These are phyloP conservation scores for Aporophyla nigra DNA, from an alignment of 2,888 invertebrate genomes.

Conservation along the genomic window DNA sequence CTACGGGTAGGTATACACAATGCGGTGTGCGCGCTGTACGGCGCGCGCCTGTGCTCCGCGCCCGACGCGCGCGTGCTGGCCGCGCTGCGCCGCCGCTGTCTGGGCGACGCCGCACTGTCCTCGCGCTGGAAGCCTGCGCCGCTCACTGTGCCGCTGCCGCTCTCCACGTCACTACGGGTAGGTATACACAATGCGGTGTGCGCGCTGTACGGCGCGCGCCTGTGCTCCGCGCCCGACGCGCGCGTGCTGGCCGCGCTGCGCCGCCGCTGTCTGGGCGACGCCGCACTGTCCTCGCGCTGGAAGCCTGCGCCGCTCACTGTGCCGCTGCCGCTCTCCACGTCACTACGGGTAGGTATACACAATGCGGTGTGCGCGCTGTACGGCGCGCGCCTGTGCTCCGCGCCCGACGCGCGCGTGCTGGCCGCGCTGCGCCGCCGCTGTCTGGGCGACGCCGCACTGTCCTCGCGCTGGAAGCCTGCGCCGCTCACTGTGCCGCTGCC, in stretches of 20 bases:
- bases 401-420: constrained; percentile 76
- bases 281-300: constrained; percentile 75
- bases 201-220: constrained; percentile 82
- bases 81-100: constrained; percentile 80
- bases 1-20: no score
- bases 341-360: no score
- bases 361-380: constrained; percentile 78
- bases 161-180: no score
- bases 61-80: constrained; percentile 77
- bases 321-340: constrained; percentile 70
- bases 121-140: constrained; percentile 66
- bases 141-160: constrained; percentile 70
- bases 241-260: constrained; percentile 82
- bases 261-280: constrained; percentile 72
- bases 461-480: constrained; percentile 65
- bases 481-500: constrained; percentile 71
- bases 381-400: constrained; percentile 77
- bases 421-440: constrained; percentile 80
- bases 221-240: constrained; percentile 75
- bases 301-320: constrained; percentile 63
- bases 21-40: constrained; percentile 78
- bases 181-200: no score
- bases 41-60: constrained; percentile 76
- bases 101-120: constrained; percentile 78
- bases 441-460: constrained; percentile 78